Evolutionary conservation across 2,797 vertebrate species (phyloP).

Genomic region (Halcyon badia): DNA sequence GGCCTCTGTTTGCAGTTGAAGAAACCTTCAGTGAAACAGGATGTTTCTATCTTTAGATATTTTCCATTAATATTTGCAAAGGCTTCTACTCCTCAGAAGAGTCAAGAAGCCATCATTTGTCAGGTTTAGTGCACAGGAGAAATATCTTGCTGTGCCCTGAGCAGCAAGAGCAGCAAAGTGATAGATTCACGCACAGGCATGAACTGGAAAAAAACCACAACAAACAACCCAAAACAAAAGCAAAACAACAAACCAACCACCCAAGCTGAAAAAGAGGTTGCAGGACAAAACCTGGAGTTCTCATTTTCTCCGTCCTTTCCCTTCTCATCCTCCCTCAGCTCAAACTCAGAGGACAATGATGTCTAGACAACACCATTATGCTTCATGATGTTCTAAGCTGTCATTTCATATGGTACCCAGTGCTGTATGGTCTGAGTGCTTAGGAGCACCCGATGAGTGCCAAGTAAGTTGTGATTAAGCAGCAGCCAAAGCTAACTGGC

Average conservation of each 20-base stretch:
- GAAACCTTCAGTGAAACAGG: background rate
- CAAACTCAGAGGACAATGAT: background rate
- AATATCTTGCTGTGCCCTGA: background rate
- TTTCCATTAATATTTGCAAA: background rate
- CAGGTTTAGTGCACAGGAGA: background rate
- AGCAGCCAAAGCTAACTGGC: background rate
- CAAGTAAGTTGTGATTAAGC: background rate
- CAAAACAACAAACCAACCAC: no score
- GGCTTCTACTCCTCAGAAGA: background rate
- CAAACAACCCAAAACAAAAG: no score
- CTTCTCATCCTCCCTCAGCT: background rate
- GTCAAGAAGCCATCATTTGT: background rate
- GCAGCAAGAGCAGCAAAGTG: background rate
- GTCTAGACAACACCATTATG: background rate
- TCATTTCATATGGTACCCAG: accelerated
- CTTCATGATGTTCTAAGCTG: accelerated
- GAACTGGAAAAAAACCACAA: background rate
- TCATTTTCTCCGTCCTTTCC: background rate
- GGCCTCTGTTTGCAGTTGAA: background rate
- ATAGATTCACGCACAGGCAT: background rate
- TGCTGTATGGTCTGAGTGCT: background rate
- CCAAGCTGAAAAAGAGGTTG: background rate
- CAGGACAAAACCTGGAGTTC: background rate
- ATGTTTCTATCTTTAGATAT: background rate
- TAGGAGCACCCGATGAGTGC: background rate